These are phyloP conservation scores for Xylocampa areola DNA, from an alignment of 2,888 invertebrate genomes.

Conservation along the genomic window DNA sequence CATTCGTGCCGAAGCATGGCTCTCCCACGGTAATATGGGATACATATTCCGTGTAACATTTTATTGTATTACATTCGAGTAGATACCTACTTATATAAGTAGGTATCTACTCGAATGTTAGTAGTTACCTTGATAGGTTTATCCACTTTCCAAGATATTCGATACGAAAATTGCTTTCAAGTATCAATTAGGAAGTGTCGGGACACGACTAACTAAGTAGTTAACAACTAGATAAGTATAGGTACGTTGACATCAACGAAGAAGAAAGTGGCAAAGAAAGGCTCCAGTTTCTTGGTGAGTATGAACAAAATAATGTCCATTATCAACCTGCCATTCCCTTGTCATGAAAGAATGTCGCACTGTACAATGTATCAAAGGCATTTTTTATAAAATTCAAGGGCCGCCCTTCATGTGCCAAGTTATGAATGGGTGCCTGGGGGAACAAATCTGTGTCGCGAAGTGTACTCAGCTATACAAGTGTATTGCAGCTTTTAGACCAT, in stretches of 20 bases:
- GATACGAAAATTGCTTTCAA: conserved; percentile 29
- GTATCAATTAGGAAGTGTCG: conserved; percentile 41
- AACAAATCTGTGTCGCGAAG: conserved; percentile 43
- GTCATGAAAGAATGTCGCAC: conserved; percentile 23
- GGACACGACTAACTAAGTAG: conserved; percentile 35
- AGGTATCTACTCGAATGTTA: conserved; percentile 1
- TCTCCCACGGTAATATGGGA: too few relatives aligned
- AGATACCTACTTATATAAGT: too few relatives aligned
- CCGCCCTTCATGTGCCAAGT: conserved; percentile 39
- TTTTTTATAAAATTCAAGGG: conserved; percentile 41
- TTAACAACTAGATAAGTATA: conserved; percentile 27
- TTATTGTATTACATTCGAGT: too few relatives aligned
- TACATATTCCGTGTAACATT: not conserved
- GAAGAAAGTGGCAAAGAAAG: conserved; percentile 20
- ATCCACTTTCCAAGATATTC: conserved; percentile 17
- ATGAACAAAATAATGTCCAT: conserved; percentile 25
- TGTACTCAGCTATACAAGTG: conserved; percentile 21
- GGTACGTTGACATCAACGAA: conserved; percentile 38
- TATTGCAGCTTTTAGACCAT: conserved; percentile 45
- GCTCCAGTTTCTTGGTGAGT: conserved; percentile 14
- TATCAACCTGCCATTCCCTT: conserved; percentile 2
- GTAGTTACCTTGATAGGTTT: conserved; percentile 17
- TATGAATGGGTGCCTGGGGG: conserved; percentile 42
- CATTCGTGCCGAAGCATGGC: too few relatives aligned
- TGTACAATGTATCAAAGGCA: conserved; percentile 34